Conservation (phyloP, 2,113 vertebrate genomes). For the Scomber colias region DNA sequence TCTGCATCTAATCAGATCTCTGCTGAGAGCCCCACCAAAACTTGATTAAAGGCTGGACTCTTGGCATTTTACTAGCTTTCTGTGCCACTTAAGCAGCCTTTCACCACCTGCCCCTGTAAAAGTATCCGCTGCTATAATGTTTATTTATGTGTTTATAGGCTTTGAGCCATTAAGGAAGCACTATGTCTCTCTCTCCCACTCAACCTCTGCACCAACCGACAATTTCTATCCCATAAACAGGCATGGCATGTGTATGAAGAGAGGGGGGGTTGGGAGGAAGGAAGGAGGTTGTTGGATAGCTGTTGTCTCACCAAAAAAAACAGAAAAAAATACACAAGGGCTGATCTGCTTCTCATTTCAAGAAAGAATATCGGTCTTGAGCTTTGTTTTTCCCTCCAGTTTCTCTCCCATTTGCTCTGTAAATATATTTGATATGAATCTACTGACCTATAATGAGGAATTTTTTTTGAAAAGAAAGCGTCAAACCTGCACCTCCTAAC, state of each 20-base stretch:
- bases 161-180: slow-evolving; percentile 71
- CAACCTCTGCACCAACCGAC: slow-evolving; percentile 36
- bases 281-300: slow-evolving; percentile 18
- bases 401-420: background rate
- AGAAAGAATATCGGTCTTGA: background rate
- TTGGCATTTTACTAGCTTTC: slow-evolving; percentile 77
- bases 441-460: background rate
- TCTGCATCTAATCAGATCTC: slow-evolving; percentile 83
- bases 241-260: slow-evolving; percentile 46
- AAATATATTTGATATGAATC: background rate
- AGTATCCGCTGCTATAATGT: slow-evolving; percentile 75
- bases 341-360: background rate
- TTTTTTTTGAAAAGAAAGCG: background rate
- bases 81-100: slow-evolving; percentile 76
- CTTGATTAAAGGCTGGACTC: slow-evolving; percentile 82
- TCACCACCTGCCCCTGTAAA: slow-evolving; percentile 79
- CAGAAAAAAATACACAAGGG: background rate
- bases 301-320: slow-evolving; percentile 14
- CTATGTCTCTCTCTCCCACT: slow-evolving; percentile 40
- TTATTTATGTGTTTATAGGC: slow-evolving; percentile 83
- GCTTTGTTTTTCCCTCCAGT: background rate
- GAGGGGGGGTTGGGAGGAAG: slow-evolving; percentile 7
- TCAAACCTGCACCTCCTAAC: background rate
- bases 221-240: slow-evolving; percentile 61
- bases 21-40: slow-evolving; percentile 76